phyloP scores from a whole-genome alignment of 2,113 vertebrate genomes.

The Esox niger region DNA sequence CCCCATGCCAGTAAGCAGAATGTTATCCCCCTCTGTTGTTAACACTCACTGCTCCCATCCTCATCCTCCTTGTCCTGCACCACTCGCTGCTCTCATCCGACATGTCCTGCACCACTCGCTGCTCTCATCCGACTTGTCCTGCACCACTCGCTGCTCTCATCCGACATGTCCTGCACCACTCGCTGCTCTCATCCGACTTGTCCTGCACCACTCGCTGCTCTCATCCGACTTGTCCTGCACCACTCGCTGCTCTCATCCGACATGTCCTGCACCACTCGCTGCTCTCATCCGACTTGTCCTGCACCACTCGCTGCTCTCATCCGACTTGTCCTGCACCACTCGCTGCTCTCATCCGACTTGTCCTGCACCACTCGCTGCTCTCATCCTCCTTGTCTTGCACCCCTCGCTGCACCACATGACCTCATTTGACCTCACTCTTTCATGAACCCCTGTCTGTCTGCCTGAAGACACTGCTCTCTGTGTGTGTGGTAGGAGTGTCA shows the following conservation, averaged over 20 bases:
- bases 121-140: background rate
- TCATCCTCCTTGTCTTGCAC: background rate
- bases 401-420: background rate
- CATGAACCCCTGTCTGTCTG: background rate
- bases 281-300: background rate
- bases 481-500: slow-evolving; percentile 60
- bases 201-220: background rate
- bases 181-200: background rate
- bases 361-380: too few species aligned
- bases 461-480: too few species aligned
- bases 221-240: too few species aligned
- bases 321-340: too few species aligned
- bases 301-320: background rate
- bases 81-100: too few species aligned
- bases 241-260: too few species aligned
- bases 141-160: too few species aligned
- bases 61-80: background rate
- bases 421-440: background rate
- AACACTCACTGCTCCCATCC: background rate
- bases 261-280: too few species aligned
- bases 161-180: too few species aligned
- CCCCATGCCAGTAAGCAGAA: slow-evolving; percentile 76
- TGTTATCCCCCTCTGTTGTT: background rate
- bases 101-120: background rate
- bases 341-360: too few species aligned